Percentiles rank a stretch among this genome's conserved stretches.
Conservation (phyloP, 2,797 vertebrate genomes). For the Hemitrygon akajei region DNA sequence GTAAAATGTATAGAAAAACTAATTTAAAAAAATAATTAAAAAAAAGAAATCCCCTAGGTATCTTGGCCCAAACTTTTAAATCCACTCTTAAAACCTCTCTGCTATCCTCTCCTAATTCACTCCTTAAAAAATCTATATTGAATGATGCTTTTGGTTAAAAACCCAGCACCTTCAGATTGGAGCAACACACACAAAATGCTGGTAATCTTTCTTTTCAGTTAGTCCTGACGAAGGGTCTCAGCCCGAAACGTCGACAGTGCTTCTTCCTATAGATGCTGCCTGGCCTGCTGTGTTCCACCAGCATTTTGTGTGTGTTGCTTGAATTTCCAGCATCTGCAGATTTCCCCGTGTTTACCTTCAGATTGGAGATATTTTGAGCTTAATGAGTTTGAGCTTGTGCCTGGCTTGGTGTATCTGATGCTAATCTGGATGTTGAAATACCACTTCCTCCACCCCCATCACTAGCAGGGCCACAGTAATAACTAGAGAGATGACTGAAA, state of each 20-base stretch:
- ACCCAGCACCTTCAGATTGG: not conserved
- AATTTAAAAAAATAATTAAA: no score
- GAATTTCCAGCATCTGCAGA: no score
- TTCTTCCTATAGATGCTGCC: no score
- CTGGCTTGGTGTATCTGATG: not conserved
- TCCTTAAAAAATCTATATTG: not conserved
- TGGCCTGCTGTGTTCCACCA: no score
- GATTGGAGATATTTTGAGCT: not conserved
- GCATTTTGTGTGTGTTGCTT: no score
- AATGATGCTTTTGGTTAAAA: not conserved
- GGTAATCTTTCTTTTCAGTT: no score
- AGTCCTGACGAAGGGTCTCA: no score
- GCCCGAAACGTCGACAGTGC: no score
- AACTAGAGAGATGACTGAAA: not conserved
- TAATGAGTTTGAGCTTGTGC: not conserved
- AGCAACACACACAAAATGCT: no score
- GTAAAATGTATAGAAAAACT: no score
- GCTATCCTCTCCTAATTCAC: not conserved
- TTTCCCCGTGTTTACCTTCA: no score
- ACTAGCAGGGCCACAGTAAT: not conserved
- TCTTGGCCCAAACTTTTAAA: not conserved
- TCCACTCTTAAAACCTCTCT: not conserved
- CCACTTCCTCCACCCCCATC: no score
- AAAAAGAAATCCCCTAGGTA: not conserved
- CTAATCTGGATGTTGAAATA: not conserved